Base-by-base conservation (phyloP, 2,797 vertebrate genomes). In the Lateolabrax maculatus region DNA sequence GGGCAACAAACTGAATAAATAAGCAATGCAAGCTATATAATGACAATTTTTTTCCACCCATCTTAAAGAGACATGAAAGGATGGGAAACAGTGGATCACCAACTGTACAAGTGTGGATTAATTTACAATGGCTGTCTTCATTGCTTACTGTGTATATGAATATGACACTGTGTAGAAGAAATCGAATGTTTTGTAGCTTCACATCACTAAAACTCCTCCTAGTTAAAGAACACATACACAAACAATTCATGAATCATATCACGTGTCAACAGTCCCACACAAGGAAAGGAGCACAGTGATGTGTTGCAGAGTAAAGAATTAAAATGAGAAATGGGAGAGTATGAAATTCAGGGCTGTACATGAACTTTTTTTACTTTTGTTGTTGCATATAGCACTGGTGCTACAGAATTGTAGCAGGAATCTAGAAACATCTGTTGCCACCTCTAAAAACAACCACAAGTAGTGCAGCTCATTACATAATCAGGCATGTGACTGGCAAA, bases 231-330 rank as follows among this genome's bases (percentile, higher is more conserved):
- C 13, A n/a, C 41, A 51, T 29, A 12, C 12, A 0, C 15, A 55
- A 66, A 60, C 12, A 31, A n/a, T 46, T 43, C 27, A 74, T 56
- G 21, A 61, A 71, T 61, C 36, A 31, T 23, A 39, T 48, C 18
- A 27, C n/a, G 31, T 53, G 51, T 29, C 29, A 21, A 2, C 48
- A 31, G 11, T 34, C 0, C 25, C 41, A 3, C 29, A 4, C 11
- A 39, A 23, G 55, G 37, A 2, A 19, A 51, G 23, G 44, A 21
- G 6, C 12, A 12, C 10, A 29, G 15, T 13, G 7, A 0, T 34
- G 8, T 61, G 49, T 21, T 71, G 46, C 8, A 16, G 12, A 39
- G 2, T 25, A 15, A 43, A 31, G 6, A 39, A 34, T 18, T 15
- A 34, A 5, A 43, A n/a, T 27, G 16, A 52, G 48, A 44, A 31